phyloP scores from a whole-genome alignment of 2,113 vertebrate genomes.

The Caranx melampygus region DNA sequence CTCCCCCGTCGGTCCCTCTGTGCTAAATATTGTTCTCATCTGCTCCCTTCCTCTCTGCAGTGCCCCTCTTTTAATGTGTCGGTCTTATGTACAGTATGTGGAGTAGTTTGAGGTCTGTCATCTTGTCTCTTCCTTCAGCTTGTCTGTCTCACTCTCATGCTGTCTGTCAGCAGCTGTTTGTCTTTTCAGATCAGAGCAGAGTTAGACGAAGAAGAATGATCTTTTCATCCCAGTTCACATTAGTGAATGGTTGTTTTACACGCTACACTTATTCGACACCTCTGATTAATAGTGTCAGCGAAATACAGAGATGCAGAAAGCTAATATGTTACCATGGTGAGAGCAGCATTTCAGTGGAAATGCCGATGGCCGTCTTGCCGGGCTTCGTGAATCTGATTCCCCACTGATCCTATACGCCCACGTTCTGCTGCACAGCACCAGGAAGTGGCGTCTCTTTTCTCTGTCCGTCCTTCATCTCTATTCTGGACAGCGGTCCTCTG shows the following conservation, averaged over 20 bases:
- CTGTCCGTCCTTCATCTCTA: constrained; percentile 22
- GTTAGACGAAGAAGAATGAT: constrained; percentile 61
- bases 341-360: constrained; percentile 9
- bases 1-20: constrained; percentile 36
- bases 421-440: background rate
- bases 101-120: constrained; percentile 44
- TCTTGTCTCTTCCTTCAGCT: constrained; percentile 23
- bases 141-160: constrained; percentile 61
- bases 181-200: constrained; percentile 57
- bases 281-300: constrained; percentile 56
- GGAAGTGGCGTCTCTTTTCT: constrained; percentile 31
- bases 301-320: constrained; percentile 39
- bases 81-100: constrained; percentile 33
- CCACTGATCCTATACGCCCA: background rate
- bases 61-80: constrained; percentile 26
- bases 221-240: constrained; percentile 57
- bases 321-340: constrained; percentile 18
- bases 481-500: constrained; percentile 26
- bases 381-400: constrained; percentile 33
- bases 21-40: constrained; percentile 49
- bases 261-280: constrained; percentile 52
- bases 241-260: constrained; percentile 59
- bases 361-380: background rate
- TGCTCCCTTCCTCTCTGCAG: constrained; percentile 46
- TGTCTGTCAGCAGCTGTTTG: constrained; percentile 70